Evolutionary conservation across 2,113 vertebrate genomes (phyloP), one percentile per base, ranked within the genome.

Genomic region (Corydoras sp.): DNA sequence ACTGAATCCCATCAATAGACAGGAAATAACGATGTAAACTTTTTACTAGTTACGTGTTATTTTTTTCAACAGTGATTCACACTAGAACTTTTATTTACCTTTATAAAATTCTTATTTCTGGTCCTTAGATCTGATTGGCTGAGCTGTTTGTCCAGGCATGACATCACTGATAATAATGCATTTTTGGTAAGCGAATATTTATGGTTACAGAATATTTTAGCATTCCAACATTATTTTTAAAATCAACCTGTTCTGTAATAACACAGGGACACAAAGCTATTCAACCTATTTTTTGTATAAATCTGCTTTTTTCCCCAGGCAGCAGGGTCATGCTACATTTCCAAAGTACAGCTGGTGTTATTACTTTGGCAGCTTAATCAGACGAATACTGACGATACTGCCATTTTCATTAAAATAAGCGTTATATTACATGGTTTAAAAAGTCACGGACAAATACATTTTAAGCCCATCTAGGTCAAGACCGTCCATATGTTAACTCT

Each of bases 181-280:
- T 43, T 43, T 43, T 43, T 24, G 18, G 18, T 24, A 24, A 24
- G 1, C 18, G 18, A 24, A 24, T 24, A 24, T 24, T 43, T 43
- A 5, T 43, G 35, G 35, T 43, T 43, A 43, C 35, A 43, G 35
- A 43, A 43, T 43, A 43, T 43, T 43, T 43, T 43, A 43, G 83
- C 75, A 76, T 87, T 7, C 3, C 51, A 12, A 85, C 83, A 43
- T 4, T 43, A 43, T 43, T 43, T 43, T 43, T 43, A 5, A 5
- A 43, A 43, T 43, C 83, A 87, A 87, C 53, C 81, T 85, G 77
- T 83, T 81, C 76, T 82, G 84, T 82, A 86, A 73, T 87, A 84
- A 83, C 79, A 79, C 62, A 69, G 18, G 13, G 9, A 60, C 86
- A 86, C 79, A 86, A 79, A 54, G 43, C 30, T 68, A 15, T 24